Evolutionary conservation across 2,797 vertebrate genomes (phyloP), one percentile per base, ranked within the genome.

Genomic region (Pagetopsis macropterus): DNA sequence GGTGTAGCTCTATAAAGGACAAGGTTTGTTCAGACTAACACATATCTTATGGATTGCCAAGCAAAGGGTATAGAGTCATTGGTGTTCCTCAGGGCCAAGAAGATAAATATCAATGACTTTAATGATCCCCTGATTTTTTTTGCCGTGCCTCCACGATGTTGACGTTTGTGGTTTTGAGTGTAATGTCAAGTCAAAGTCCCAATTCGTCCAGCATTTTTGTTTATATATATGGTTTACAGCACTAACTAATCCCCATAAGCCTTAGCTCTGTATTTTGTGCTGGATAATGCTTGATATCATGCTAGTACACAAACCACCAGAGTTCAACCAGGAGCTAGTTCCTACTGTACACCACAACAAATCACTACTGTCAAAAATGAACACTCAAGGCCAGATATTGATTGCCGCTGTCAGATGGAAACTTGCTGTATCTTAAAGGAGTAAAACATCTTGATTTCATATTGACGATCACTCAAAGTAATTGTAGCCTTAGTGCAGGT

Each of bases 371-470:
- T 45, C 41, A 56, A 27, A 27, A 55, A 21, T 17, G 1, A 51
- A 41, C 41, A 21, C 15, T 11, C 16, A 27, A 61, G 41, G 63
- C 44, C 27, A 66, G 40, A 52, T 55, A 77, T 62, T 48, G 66
- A 82, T 65, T 12, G 13, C 33, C 10, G 48, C 50, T 8, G 37
- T 69, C 66, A 46, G 19, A 45, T 21, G 14, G 33, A 50, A 17
- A 56, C 43, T 46, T 52, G 45, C 48, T 51, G 71, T 23, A 31
- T 46, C 57, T 49, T 5, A 65, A 65, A 59, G 5, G 14, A 75
- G 44, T 15, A 14, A 65, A 23, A 46, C 60, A 6, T 73, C 17
- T 59, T 45, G 16, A 69, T 17, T 23, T 31, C 40, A 45, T 13
- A 58, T 6, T 23, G 57, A 33, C 9, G 12, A 10, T 58, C 40